Evolutionary conservation across 2,888 invertebrate genomes (phyloP).

Genomic region (Osedax fenrisi): DNA sequence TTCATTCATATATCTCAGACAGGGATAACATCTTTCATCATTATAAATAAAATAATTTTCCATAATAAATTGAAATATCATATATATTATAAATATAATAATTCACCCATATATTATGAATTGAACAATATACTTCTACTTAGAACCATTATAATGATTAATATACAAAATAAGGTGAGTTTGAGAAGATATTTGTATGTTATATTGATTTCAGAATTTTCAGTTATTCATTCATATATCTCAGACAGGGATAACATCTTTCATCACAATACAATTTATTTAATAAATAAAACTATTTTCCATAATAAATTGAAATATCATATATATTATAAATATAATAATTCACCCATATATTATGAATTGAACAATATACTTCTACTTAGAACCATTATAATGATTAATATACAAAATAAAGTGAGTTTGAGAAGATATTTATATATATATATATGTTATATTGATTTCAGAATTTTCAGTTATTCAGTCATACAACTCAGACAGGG

Average conservation of each 20-base stretch:
- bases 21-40: neutral
- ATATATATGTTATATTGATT: neutral
- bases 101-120: neutral
- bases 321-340: too few species aligned
- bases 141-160: neutral
- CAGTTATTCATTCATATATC: neutral
- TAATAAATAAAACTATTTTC: too few species aligned
- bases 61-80: neutral
- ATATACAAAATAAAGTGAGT: neutral
- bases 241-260: neutral
- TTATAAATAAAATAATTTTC: neutral
- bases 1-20: neutral
- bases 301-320: too few species aligned
- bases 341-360: too few species aligned
- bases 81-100: neutral
- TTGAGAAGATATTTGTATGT: neutral
- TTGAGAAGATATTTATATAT: neutral
- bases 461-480: neutral
- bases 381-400: neutral
- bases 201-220: neutral
- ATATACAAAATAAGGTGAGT: neutral
- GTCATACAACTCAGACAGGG: neutral
- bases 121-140: too few species aligned
- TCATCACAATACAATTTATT: too few species aligned
- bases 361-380: neutral